Evolutionary conservation across 2,113 vertebrate genomes (phyloP).

Genomic region (Bubo scandiacus): DNA sequence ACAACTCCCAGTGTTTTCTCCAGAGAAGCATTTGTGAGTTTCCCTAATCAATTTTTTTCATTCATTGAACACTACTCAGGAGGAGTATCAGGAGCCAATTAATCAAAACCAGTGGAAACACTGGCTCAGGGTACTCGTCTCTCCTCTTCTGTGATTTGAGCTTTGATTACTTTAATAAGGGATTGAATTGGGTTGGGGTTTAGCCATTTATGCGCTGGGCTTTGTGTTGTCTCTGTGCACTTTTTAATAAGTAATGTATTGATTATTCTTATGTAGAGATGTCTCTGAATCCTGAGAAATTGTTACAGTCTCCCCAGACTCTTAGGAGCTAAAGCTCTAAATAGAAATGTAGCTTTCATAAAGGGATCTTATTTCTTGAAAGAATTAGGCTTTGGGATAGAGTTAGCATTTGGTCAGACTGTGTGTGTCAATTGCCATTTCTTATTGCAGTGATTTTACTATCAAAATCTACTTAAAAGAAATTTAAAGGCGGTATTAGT

Average conservation of each 20-base stretch:
- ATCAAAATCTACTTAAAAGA: not conserved
- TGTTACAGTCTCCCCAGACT: not conserved
- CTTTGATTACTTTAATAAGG: not conserved
- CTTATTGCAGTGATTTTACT: not conserved
- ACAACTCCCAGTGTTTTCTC: not conserved
- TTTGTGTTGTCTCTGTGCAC: not conserved
- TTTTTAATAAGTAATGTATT: not conserved
- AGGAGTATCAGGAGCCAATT: not conserved
- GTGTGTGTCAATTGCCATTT: not conserved
- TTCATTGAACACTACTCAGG: not conserved
- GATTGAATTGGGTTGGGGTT: not conserved
- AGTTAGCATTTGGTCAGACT: not conserved
- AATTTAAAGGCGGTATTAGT: not conserved
- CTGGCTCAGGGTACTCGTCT: not conserved
- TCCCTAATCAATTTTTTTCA: not conserved
- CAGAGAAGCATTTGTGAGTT: not conserved
- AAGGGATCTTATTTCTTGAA: not conserved
- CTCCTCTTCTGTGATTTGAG: not conserved
- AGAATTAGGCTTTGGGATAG: not conserved
- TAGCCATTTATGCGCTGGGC: not conserved
- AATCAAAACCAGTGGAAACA: not conserved
- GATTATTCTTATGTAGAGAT: not conserved
- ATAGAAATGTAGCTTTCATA: not conserved
- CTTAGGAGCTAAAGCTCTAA: not conserved
- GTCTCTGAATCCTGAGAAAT: not conserved